Conservation (phyloP, 2,113 vertebrate genomes). For the Oxyura jamaicensis region DNA sequence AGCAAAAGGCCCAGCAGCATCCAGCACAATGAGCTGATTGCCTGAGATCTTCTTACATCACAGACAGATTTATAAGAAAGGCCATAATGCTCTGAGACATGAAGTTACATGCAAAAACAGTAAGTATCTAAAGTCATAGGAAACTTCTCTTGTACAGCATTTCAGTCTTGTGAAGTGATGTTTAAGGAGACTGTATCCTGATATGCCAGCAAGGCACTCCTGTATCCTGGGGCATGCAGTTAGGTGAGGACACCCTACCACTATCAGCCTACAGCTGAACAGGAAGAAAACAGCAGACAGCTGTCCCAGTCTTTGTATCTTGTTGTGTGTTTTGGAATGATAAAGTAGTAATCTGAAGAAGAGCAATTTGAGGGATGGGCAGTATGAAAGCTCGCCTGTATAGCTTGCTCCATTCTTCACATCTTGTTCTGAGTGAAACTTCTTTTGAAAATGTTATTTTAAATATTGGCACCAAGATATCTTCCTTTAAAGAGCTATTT, state of each 20-base stretch:
- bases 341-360: background rate
- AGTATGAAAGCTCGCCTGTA: background rate
- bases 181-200: background rate
- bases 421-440: background rate
- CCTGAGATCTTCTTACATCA: background rate
- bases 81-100: background rate
- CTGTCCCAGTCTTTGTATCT: background rate
- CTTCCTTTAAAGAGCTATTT: background rate
- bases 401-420: background rate
- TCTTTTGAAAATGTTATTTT: background rate
- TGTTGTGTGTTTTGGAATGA: background rate
- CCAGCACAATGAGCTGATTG: accelerated
- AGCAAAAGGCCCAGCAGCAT: background rate
- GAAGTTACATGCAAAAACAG: background rate
- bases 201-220: background rate
- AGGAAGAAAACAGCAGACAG: background rate
- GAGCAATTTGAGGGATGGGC: background rate
- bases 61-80: background rate
- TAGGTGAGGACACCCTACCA: background rate
- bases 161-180: background rate
- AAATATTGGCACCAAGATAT: background rate
- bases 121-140: background rate
- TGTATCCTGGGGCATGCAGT: background rate
- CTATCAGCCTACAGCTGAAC: background rate
- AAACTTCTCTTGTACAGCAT: background rate